Evolutionary conservation across 2,797 vertebrate species (phyloP).

Genomic region (Acrocephalus scirpaceus): DNA sequence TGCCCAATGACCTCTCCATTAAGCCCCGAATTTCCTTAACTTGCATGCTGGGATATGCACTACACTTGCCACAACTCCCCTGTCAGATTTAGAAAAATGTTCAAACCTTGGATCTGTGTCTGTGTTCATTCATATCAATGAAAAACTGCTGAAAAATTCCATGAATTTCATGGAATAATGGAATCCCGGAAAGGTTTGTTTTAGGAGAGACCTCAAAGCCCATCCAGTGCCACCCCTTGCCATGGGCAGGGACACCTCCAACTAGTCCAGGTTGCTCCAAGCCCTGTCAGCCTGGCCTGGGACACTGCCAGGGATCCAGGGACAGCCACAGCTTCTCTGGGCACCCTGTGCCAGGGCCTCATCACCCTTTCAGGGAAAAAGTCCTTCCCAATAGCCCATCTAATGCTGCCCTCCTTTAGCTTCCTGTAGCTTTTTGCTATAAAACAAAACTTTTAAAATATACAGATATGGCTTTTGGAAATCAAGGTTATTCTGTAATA

Average conservation of each 20-base stretch:
- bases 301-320: neutral
- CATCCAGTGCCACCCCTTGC: neutral
- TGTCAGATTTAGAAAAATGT: neutral
- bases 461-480: neutral
- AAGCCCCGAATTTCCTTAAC: neutral
- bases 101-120: neutral
- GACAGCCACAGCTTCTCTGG: neutral
- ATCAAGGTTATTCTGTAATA: neutral
- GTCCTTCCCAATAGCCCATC: neutral
- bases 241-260: neutral
- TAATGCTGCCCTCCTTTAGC: neutral
- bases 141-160: neutral
- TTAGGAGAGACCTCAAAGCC: neutral
- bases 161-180: neutral
- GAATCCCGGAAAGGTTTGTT: neutral
- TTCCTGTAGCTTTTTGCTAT: neutral
- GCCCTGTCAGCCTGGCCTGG: fast-evolving
- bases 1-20: neutral
- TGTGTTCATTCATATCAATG: neutral
- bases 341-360: neutral
- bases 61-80: neutral
- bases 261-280: fast-evolving
- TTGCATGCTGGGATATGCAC: neutral
- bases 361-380: fast-evolving
- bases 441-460: neutral